Evolutionary conservation across 2,888 invertebrate species (phyloP).

Genomic region (Synanthedon myopaeformis): DNA sequence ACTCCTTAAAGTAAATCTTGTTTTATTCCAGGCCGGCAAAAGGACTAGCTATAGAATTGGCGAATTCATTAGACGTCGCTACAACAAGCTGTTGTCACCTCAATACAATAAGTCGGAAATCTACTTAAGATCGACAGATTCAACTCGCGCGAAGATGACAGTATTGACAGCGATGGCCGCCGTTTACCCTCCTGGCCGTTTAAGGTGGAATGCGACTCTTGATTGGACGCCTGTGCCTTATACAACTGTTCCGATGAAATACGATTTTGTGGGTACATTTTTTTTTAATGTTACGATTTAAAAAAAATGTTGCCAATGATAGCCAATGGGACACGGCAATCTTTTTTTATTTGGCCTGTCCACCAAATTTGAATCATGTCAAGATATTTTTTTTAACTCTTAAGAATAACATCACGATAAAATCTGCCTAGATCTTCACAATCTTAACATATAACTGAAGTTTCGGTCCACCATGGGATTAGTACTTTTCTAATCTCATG

Average conservation of each 20-base stretch:
- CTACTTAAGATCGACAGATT: constrained; percentile 2
- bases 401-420: too few relatives aligned
- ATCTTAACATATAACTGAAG: too few relatives aligned
- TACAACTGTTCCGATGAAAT: neutral
- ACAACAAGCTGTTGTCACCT: constrained; percentile 20
- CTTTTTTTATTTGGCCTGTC: too few relatives aligned
- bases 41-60: constrained; percentile 20
- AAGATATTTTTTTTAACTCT: too few relatives aligned
- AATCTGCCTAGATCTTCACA: too few relatives aligned
- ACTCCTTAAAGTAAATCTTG: too few relatives aligned
- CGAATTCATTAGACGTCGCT: constrained; percentile 20
- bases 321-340: too few relatives aligned
- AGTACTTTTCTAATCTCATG: too few relatives aligned
- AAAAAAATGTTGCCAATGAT: too few relatives aligned
- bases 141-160: constrained; percentile 2
- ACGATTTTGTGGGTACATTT: constrained; percentile 2
- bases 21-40: constrained; percentile 18
- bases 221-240: constrained; percentile 4
- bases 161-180: constrained; percentile 1
- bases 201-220: neutral
- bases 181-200: neutral
- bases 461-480: too few relatives aligned
- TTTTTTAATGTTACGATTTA: neutral
- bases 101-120: constrained; percentile 26
- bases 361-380: too few relatives aligned